Conservation (phyloP, 2,888 invertebrate species). For the Hyalella azteca region DNA sequence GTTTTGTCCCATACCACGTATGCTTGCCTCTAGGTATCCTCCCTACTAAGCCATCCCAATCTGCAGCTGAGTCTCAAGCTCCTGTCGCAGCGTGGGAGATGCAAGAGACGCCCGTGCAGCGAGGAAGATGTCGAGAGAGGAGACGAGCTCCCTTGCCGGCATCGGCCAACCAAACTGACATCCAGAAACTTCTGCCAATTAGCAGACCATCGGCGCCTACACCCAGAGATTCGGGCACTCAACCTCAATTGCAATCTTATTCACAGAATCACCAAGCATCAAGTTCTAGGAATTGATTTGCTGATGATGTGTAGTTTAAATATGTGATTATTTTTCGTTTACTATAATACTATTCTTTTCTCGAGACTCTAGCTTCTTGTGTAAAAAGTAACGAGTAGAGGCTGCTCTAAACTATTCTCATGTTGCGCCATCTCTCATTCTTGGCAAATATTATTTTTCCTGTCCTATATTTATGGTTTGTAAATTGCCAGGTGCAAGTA, state of each 20-base stretch:
- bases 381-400: too few species aligned
- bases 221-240: not conserved
- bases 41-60: slow-evolving; percentile 63
- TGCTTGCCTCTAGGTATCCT: slow-evolving; percentile 79
- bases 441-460: too few species aligned
- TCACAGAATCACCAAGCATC: slow-evolving; percentile 2
- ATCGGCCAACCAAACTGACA: slow-evolving; percentile 74
- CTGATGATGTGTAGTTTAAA: too few species aligned
- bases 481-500: too few species aligned
- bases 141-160: slow-evolving; percentile 64
- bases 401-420: too few species aligned
- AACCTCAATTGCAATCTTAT: slow-evolving; percentile 17
- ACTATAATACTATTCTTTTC: too few species aligned
- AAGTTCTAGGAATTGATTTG: not conserved
- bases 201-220: not conserved
- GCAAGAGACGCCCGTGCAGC: slow-evolving; percentile 79
- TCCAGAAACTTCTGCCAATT: slow-evolving; percentile 69
- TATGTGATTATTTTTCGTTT: too few species aligned
- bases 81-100: slow-evolving; percentile 66
- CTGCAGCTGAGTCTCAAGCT: not conserved
- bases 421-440: too few species aligned
- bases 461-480: too few species aligned
- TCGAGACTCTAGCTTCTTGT: too few species aligned
- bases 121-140: slow-evolving; percentile 79
- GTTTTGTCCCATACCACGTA: slow-evolving; percentile 78